A percentile compares a stretch with the other conserved stretches of the same genome.
phyloP scores from a whole-genome alignment of 2,888 invertebrate species.

The Lutraria lutraria region DNA sequence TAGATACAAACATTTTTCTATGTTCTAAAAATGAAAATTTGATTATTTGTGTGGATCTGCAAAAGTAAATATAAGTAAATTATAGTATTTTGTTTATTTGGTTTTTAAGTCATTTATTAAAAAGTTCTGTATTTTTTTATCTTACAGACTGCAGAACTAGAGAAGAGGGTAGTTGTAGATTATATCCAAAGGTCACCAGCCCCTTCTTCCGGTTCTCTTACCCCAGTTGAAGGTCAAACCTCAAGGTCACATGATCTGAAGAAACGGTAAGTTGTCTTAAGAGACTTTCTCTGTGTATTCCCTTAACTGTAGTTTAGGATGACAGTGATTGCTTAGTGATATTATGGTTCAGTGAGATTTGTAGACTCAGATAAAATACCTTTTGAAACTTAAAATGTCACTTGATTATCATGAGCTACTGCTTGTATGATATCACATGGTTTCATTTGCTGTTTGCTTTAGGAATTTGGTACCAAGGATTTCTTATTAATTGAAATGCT shows the following conservation, averaged over 20 bases:
- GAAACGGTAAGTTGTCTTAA: conserved; percentile 53
- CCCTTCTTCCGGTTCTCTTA: conserved; percentile 57
- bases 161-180: conserved; percentile 69
- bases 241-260: conserved; percentile 58
- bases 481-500: not conserved
- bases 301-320: not conserved
- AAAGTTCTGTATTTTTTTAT: no score
- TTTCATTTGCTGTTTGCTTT: not conserved
- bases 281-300: not conserved
- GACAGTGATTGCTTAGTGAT: not conserved
- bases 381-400: not conserved
- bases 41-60: no score
- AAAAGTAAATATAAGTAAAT: no score
- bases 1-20: no score
- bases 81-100: no score
- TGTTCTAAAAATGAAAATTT: no score
- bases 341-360: not conserved
- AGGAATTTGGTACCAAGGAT: not conserved
- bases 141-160: conserved; percentile 64
- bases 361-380: not conserved
- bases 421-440: not conserved
- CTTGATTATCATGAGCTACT: not conserved
- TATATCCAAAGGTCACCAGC: conserved; percentile 65
- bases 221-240: conserved; percentile 56
- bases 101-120: no score